phyloP scores from a whole-genome alignment of 2,888 invertebrate genomes.

The Sarcophaga caerulescens region DNA sequence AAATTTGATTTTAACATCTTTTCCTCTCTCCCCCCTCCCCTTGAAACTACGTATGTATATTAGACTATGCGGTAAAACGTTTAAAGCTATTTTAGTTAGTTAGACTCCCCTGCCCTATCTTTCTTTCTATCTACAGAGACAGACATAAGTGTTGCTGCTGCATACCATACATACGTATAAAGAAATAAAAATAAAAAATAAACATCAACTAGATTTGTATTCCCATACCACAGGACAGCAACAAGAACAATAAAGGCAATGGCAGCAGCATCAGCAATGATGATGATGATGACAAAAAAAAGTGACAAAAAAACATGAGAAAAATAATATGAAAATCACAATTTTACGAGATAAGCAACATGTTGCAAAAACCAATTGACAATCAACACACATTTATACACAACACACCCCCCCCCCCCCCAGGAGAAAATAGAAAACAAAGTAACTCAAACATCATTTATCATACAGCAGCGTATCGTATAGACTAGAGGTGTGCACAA shows the following conservation, averaged over 20 bases:
- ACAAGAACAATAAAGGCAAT: not conserved
- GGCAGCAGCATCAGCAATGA: slow-evolving; percentile 12
- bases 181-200: slow-evolving; percentile 16
- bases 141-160: not conserved
- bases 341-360: slow-evolving; percentile 57
- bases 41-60: not conserved
- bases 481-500: too few relatives aligned
- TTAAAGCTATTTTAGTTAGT: slow-evolving; percentile 14
- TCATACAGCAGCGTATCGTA: too few relatives aligned
- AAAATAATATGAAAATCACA: slow-evolving; percentile 13
- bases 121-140: too few relatives aligned
- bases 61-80: not conserved
- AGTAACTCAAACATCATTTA: too few relatives aligned
- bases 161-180: not conserved
- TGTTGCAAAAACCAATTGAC: slow-evolving; percentile 62
- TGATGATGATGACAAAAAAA: not conserved
- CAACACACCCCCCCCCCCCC: not conserved
- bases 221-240: slow-evolving; percentile 38
- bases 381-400: slow-evolving; percentile 21
- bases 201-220: slow-evolving; percentile 50
- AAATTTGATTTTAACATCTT: slow-evolving; percentile 28
- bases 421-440: not conserved
- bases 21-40: not conserved
- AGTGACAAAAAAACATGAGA: not conserved
- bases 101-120: not conserved